Percentiles rank a stretch among this genome's conserved stretches.
Conservation (phyloP, 1,140 invertebrate species). For the Caerostris darwini region DNA sequence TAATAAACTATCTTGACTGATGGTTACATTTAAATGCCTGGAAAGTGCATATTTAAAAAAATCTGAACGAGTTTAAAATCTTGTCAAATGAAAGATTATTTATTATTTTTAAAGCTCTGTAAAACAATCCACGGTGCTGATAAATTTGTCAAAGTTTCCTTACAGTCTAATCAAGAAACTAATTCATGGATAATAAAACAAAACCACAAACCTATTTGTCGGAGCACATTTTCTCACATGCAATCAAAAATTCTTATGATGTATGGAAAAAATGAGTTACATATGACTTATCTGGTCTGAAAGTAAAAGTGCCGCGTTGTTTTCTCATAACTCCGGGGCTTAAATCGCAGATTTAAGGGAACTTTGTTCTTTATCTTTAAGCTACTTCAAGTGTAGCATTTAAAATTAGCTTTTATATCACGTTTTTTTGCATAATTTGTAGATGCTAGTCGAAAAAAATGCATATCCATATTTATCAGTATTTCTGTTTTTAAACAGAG, state of each 20-base stretch:
- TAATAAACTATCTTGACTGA: no score
- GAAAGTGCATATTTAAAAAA: no score
- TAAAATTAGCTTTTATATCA: background rate
- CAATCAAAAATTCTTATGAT: background rate
- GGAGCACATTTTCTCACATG: no score
- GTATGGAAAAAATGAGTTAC: background rate
- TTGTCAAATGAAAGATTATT: no score
- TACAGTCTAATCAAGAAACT: no score
- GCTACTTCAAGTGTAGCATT: background rate
- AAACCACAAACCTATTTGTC: no score
- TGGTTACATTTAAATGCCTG: no score
- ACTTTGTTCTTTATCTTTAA: background rate
- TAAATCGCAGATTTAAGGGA: background rate
- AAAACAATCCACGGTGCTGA: no score
- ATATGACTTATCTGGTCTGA: background rate
- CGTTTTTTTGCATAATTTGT: slow-evolving; percentile 22
- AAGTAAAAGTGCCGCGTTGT: background rate
- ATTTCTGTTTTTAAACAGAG: background rate
- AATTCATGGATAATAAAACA: no score
- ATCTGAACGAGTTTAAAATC: no score
- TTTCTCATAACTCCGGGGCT: background rate
- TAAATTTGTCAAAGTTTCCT: no score
- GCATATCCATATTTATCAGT: slow-evolving; percentile 18
- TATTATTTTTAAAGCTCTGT: no score
- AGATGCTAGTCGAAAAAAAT: background rate